phyloP scores from a whole-genome alignment of 2,797 vertebrate species.

The Harpagifer antarcticus region DNA sequence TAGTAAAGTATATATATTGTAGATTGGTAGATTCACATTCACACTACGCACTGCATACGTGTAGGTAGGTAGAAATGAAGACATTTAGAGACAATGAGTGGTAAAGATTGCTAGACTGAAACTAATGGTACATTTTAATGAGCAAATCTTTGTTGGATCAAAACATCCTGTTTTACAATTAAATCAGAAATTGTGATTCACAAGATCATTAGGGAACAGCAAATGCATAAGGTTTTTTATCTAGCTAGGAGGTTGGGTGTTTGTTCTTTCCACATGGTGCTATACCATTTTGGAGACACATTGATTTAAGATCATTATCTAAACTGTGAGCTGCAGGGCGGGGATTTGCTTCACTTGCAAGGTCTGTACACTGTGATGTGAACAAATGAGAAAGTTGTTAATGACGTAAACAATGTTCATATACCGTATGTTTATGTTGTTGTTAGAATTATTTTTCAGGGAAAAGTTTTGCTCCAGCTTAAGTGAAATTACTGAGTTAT shows the following conservation, averaged over 20 bases:
- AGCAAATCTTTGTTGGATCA: background rate
- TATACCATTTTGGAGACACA: constrained; percentile 13
- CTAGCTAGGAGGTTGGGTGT: background rate
- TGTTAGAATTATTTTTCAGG: background rate
- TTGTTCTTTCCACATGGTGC: constrained; percentile 25
- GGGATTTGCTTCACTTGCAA: constrained; percentile 22
- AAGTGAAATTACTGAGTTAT: background rate
- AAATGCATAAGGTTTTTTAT: constrained; percentile 1
- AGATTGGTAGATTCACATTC: background rate
- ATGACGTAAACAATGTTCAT: background rate
- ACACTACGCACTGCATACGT: too few relatives aligned
- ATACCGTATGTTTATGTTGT: background rate
- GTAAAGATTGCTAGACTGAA: background rate
- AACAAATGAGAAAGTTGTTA: constrained; percentile 20
- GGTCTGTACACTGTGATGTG: constrained; percentile 11
- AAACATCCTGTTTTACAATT: background rate
- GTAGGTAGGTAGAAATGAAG: background rate
- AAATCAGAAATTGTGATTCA: too few relatives aligned
- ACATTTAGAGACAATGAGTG: background rate
- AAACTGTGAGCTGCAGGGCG: constrained; percentile 17
- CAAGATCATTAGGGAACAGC: background rate
- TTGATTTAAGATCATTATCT: constrained; percentile 37
- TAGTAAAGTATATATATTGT: background rate
- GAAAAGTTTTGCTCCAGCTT: background rate
- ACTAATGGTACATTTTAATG: background rate